Conservation (phyloP, 2,888 invertebrate genomes). For the Chaitophorus viminalis region DNA sequence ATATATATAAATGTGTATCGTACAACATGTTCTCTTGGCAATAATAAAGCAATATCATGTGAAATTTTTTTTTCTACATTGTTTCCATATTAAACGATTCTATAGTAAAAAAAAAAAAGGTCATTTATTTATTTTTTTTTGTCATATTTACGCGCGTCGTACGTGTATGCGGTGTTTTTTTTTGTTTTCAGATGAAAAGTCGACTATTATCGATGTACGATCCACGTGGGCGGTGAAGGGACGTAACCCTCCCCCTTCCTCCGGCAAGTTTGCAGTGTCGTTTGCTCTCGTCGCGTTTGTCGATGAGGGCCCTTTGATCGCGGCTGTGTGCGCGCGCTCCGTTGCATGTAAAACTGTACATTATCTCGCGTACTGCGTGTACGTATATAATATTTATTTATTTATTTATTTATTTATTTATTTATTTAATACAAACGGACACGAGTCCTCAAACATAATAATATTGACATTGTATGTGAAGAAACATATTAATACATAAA, state of each 20-base stretch:
- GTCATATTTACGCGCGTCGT: background rate
- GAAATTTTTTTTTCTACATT: constrained; percentile 28
- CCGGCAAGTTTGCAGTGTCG: background rate
- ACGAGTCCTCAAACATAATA: no score
- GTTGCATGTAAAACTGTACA: background rate
- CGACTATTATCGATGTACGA: background rate
- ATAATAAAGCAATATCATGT: constrained; percentile 47
- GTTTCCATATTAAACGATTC: constrained; percentile 49
- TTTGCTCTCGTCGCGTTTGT: constrained; percentile 1
- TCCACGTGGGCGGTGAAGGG: no score
- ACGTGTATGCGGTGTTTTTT: background rate
- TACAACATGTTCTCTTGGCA: constrained; percentile 38
- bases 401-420: no score
- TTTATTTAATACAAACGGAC: no score
- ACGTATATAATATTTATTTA: background rate
- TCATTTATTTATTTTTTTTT: background rate
- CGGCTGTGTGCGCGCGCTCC: background rate
- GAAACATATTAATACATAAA: no score
- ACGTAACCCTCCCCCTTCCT: no score
- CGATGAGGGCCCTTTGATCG: background rate
- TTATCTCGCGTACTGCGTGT: background rate
- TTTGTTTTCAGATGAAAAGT: background rate
- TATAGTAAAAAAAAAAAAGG: constrained; percentile 23
- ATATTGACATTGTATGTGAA: no score
- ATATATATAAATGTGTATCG: background rate